phyloP scores from a whole-genome alignment of 92 coral and sea anemone genomes.

The Phenganax subtilis region DNA sequence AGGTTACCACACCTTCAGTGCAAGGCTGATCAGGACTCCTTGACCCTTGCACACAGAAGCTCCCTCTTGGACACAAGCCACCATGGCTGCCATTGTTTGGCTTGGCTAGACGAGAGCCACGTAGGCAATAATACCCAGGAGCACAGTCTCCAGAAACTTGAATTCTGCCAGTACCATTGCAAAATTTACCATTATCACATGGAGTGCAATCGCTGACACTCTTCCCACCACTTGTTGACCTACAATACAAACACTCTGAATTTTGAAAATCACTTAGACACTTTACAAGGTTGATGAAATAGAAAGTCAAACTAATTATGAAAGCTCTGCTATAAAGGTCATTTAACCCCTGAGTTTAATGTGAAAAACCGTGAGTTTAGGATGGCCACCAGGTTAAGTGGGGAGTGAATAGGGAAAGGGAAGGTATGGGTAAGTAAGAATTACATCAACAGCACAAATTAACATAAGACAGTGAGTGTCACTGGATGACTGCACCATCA shows the following conservation, averaged over 20 bases:
- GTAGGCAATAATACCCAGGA: constrained; percentile 69
- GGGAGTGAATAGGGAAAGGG: too few relatives aligned
- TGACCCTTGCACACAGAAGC: constrained; percentile 62
- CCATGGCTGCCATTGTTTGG: constrained; percentile 91
- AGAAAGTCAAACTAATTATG: neutral
- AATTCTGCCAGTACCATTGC: constrained; percentile 69
- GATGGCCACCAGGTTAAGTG: too few relatives aligned
- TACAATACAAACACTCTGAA: neutral
- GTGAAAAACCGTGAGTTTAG: too few relatives aligned
- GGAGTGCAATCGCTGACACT: constrained; percentile 49
- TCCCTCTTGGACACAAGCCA: constrained; percentile 79
- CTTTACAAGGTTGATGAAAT: neutral
- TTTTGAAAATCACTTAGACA: neutral
- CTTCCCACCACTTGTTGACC: constrained; percentile 41
- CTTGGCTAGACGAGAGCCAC: constrained; percentile 66
- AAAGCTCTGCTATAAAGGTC: neutral
- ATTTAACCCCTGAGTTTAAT: too few relatives aligned
- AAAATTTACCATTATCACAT: constrained; percentile 79
- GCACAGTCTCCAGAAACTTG: constrained; percentile 54
- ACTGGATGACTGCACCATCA: too few relatives aligned
- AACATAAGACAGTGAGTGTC: too few relatives aligned
- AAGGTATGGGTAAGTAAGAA: too few relatives aligned
- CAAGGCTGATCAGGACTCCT: constrained; percentile 54
- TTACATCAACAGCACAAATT: too few relatives aligned
- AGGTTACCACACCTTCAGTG: constrained; percentile 51